These are phyloP conservation scores for Serinus canaria DNA, from an alignment of 2,113 vertebrate genomes.

Conservation along the genomic window DNA sequence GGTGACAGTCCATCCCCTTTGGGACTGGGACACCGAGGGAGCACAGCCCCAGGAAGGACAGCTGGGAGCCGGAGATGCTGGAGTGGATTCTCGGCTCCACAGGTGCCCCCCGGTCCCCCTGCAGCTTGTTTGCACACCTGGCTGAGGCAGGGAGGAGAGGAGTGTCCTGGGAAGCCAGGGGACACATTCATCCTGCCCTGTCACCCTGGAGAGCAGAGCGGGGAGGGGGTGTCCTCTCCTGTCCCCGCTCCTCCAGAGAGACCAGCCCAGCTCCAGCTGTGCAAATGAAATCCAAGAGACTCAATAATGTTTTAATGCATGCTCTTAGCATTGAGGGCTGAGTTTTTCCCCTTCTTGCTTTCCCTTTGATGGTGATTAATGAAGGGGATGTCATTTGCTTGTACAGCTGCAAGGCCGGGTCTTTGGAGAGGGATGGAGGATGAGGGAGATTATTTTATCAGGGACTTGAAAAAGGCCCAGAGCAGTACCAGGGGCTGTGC, in stretches of 20 bases:
- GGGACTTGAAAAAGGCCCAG: not conserved
- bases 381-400: slow-evolving; percentile 34
- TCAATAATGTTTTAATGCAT: not conserved
- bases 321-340: not conserved
- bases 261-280: slow-evolving; percentile 1
- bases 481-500: not conserved
- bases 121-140: not conserved
- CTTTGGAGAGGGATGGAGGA: not conserved
- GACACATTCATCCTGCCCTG: not conserved
- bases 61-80: accelerated
- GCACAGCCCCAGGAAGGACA: not conserved
- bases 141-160: not conserved
- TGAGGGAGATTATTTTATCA: not conserved
- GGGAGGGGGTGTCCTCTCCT: not conserved
- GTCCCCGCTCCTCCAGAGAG: not conserved
- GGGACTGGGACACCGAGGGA: not conserved
- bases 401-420: slow-evolving; percentile 35
- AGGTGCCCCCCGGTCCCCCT: accelerated
- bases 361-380: slow-evolving; percentile 23
- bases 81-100: accelerated
- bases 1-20: not conserved
- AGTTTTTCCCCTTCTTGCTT: not conserved
- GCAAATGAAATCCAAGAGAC: slow-evolving; percentile 9
- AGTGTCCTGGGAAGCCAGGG: not conserved
- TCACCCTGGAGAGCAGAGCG: not conserved